A percentile compares a stretch with the other conserved stretches of the same genome.
Evolutionary conservation across 2,888 invertebrate species (phyloP).

Genomic region (Corbicula japonica): DNA sequence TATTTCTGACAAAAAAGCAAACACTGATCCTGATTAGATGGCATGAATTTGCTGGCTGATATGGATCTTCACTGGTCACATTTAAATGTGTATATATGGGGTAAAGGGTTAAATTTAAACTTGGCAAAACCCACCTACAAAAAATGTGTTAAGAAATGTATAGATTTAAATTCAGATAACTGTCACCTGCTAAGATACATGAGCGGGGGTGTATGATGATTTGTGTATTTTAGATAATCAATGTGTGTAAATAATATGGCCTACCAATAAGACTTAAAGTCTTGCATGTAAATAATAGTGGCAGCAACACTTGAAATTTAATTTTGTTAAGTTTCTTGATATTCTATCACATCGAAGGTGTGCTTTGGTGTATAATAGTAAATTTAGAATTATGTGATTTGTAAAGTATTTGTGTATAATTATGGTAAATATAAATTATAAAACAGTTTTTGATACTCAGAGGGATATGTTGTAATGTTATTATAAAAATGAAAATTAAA

Average conservation of each 20-base stretch:
- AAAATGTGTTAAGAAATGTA: no score
- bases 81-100: no score
- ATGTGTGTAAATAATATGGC: slow-evolving; percentile 12
- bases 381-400: background rate
- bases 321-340: slow-evolving; percentile 13
- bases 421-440: slow-evolving; percentile 4
- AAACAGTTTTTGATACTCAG: slow-evolving; percentile 20
- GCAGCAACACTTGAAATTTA: slow-evolving; percentile 1
- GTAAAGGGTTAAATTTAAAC: no score
- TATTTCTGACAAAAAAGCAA: no score
- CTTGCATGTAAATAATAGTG: background rate
- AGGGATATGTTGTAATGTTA: slow-evolving; percentile 12
- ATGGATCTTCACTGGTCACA: no score
- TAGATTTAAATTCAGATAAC: no score
- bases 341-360: slow-evolving; percentile 27
- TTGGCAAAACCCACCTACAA: no score
- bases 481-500: no score
- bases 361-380: slow-evolving; percentile 1
- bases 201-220: background rate
- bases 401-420: slow-evolving; percentile 14
- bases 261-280: slow-evolving; percentile 7
- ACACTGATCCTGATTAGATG: no score
- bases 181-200: no score
- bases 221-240: slow-evolving; percentile 13
- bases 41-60: no score